Conservation (phyloP, 2,888 invertebrate genomes). For the Bhutanitis thaidina region DNA sequence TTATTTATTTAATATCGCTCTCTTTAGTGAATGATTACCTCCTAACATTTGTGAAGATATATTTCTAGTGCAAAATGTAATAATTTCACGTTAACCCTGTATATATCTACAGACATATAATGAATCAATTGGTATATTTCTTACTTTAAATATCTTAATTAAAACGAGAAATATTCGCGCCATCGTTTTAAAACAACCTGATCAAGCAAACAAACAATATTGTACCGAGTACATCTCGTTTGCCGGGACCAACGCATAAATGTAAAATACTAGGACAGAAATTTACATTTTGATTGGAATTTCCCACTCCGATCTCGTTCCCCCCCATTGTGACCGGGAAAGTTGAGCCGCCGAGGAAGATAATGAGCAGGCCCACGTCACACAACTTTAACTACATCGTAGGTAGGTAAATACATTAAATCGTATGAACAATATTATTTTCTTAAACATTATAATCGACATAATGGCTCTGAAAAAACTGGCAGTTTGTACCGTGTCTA, state of each 20-base stretch:
- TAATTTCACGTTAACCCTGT: no score
- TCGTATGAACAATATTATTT: no score
- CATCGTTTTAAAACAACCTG: constrained; percentile 4
- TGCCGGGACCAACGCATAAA: constrained; percentile 30
- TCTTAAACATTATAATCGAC: no score
- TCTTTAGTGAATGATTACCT: no score
- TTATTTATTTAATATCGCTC: no score
- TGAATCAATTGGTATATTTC: no score
- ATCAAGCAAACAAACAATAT: constrained; percentile 10
- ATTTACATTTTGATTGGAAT: constrained; percentile 73
- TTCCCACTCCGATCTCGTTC: constrained; percentile 39
- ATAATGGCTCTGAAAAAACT: no score
- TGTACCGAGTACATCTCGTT: constrained; percentile 1
- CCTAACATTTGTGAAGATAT: no score
- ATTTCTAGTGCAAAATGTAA: no score
- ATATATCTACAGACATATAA: no score
- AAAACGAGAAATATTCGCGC: background rate
- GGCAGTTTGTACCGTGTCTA: no score
- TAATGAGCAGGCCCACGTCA: constrained; percentile 27
- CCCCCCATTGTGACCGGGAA: constrained; percentile 36
- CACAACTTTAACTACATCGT: constrained; percentile 12
- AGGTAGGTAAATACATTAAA: background rate
- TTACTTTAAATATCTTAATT: no score
- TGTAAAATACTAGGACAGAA: constrained; percentile 43
- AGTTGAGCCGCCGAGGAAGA: constrained; percentile 43